These are phyloP conservation scores for Amphimedon queenslandica DNA, from an alignment of 37 sponge, comb jelly and placozoan genomes.

Conservation along the genomic window DNA sequence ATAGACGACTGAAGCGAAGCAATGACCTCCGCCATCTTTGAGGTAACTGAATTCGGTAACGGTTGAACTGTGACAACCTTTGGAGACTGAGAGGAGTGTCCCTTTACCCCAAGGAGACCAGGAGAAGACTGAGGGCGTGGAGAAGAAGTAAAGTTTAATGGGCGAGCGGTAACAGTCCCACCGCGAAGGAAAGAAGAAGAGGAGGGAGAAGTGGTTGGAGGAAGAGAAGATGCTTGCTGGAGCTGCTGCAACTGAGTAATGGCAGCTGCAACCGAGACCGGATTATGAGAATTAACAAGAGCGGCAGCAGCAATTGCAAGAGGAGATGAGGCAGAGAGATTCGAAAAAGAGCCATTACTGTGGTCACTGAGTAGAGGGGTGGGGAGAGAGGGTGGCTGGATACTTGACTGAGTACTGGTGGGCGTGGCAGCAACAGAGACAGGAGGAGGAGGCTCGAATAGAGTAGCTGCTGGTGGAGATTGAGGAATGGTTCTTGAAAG, in stretches of 20 bases:
- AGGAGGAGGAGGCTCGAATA: not conserved
- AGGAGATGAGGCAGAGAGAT: slow-evolving; percentile 8
- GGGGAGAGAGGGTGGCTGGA: not conserved
- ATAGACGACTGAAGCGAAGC: slow-evolving; percentile 4
- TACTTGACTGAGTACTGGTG: not conserved
- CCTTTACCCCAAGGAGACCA: not conserved
- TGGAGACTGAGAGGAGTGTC: not conserved
- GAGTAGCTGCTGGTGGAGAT: not conserved
- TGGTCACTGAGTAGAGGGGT: slow-evolving; percentile 2
- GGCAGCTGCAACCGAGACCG: not conserved
- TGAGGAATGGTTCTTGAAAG: not conserved
- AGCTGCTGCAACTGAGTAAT: not conserved
- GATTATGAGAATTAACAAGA: not conserved
- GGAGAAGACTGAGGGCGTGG: not conserved
- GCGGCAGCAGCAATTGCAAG: not conserved
- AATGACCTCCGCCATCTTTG: not conserved
- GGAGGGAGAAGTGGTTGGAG: not conserved
- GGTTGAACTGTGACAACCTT: slow-evolving; percentile 58
- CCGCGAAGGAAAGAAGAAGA: not conserved
- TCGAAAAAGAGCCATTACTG: slow-evolving; percentile 1
- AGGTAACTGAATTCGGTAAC: slow-evolving; percentile 1
- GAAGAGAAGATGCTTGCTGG: slow-evolving; percentile 15
- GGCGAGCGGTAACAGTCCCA: not conserved
- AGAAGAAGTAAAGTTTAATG: not conserved
- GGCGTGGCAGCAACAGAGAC: not conserved